phyloP scores from a whole-genome alignment of 1,140 invertebrate genomes.

The Platyscapa corneri region DNA sequence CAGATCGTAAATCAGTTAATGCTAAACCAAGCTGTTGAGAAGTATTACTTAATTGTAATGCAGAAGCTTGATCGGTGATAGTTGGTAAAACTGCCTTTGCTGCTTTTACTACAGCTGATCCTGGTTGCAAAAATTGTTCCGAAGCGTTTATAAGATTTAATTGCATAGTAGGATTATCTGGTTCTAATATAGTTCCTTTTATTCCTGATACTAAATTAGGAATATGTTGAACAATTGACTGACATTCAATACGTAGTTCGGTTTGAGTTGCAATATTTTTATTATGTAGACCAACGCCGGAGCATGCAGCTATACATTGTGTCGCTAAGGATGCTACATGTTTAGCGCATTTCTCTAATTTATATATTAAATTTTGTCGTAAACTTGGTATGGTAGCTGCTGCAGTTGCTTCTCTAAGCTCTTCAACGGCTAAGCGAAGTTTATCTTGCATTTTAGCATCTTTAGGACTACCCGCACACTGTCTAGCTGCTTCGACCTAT shows the following conservation, averaged over 20 bases:
- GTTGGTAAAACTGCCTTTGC: slow-evolving; percentile 90
- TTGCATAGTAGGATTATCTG: slow-evolving; percentile 85
- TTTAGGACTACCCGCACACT: slow-evolving; percentile 89
- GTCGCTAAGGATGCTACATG: slow-evolving; percentile 92
- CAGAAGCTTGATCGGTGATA: slow-evolving; percentile 85
- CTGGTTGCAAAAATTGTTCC: slow-evolving; percentile 88
- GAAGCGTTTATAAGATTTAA: slow-evolving; percentile 90
- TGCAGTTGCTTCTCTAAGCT: slow-evolving; percentile 91
- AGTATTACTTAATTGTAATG: slow-evolving; percentile 80
- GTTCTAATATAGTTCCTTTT: slow-evolving; percentile 82
- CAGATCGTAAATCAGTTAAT: slow-evolving; percentile 86
- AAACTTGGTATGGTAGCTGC: slow-evolving; percentile 86
- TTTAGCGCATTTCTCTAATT: slow-evolving; percentile 87
- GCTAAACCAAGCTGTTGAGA: slow-evolving; percentile 85
- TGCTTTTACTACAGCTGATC: slow-evolving; percentile 82
- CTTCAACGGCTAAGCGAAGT: slow-evolving; percentile 91
- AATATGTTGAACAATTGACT: slow-evolving; percentile 85
- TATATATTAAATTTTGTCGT: slow-evolving; percentile 84
- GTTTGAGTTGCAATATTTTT: slow-evolving; percentile 81
- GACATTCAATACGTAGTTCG: slow-evolving; percentile 85
- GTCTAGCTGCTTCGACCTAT: slow-evolving; percentile 91
- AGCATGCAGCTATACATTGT: slow-evolving; percentile 90
- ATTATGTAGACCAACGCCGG: slow-evolving; percentile 84
- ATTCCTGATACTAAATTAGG: slow-evolving; percentile 88
- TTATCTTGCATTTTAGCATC: slow-evolving; percentile 89